Evolutionary conservation across 2,797 vertebrate genomes (phyloP), one percentile per base, ranked within the genome.

Genomic region (Labroides dimidiatus): DNA sequence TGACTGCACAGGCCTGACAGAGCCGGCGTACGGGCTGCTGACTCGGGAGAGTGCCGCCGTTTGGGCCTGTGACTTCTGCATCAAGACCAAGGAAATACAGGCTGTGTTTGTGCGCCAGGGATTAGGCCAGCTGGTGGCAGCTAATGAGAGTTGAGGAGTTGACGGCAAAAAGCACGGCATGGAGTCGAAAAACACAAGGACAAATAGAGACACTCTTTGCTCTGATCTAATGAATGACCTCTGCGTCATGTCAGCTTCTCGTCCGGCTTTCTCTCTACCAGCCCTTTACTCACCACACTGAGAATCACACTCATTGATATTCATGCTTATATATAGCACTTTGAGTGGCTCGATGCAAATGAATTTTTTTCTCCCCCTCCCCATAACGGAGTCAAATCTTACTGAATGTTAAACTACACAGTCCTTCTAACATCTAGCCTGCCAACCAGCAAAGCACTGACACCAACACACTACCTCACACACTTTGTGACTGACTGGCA

Each of bases 21-120:
- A 99, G 89, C 97, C 95, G 0, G 97, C 98, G 11, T 99, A 99
- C 0, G 97, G 97, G 77, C 91, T 99, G 81, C 95, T 99, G 81
- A 99, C 97, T 78, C 95, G 96, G 0, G 98, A 99, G 91, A 96
- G 96, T 16, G 95, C 96, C 0, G 97, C 97, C 0, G 97, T 99
- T 39, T 99, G 98, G 98, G 98, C 98, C 86, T 99, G 98, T 0
- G 97, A 99, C 72, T 97, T 96, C 90, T 99, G 98, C 90, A 96
- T 99, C 85, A 99, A 99, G 90, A 98, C 95, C 23, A 99, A 99
- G 94, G 97, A 99, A 93, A 99, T 99, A 86, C 97, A 99, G 88
- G 96, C 98, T 0, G 97, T 99, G 64, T 98, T 98, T 59, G 94
- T 99, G 75, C 96, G 97, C 0, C 97, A 99, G 89, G 96, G 95